phyloP scores from a whole-genome alignment of 2,888 invertebrate genomes.

The Marasmarcha lunaedactyla region DNA sequence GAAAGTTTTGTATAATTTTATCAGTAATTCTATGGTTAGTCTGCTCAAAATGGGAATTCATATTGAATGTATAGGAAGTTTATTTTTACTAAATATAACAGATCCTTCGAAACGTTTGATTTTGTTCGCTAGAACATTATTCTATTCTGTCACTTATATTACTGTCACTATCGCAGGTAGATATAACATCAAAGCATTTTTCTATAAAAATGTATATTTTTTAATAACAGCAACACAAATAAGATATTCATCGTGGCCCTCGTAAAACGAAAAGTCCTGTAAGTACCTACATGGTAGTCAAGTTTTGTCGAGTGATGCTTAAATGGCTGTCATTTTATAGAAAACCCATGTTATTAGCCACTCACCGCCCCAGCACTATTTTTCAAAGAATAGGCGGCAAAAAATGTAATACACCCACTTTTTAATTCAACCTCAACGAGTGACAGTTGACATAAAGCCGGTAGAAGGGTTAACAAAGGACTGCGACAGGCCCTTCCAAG shows the following conservation, averaged over 20 bases:
- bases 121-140: no score
- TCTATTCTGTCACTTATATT: no score
- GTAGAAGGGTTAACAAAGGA: conserved; percentile 55
- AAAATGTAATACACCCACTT: conserved; percentile 57
- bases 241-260: neutral
- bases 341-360: conserved; percentile 47
- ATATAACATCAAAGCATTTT: no score
- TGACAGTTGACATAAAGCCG: conserved; percentile 65
- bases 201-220: no score
- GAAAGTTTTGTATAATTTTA: no score
- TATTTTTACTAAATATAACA: no score
- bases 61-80: no score
- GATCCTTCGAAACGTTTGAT: no score
- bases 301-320: conserved; percentile 14
- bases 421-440: conserved; percentile 44
- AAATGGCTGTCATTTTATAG: conserved; percentile 45
- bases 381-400: conserved; percentile 28
- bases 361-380: conserved; percentile 37
- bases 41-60: no score
- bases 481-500: conserved; percentile 47
- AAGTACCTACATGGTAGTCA: conserved; percentile 10
- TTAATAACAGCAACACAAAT: no score
- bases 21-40: no score
- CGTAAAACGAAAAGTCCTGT: conserved; percentile 3
- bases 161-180: no score